Evolutionary conservation across 2,797 vertebrate species (phyloP).

Genomic region (Rallus crepitans): DNA sequence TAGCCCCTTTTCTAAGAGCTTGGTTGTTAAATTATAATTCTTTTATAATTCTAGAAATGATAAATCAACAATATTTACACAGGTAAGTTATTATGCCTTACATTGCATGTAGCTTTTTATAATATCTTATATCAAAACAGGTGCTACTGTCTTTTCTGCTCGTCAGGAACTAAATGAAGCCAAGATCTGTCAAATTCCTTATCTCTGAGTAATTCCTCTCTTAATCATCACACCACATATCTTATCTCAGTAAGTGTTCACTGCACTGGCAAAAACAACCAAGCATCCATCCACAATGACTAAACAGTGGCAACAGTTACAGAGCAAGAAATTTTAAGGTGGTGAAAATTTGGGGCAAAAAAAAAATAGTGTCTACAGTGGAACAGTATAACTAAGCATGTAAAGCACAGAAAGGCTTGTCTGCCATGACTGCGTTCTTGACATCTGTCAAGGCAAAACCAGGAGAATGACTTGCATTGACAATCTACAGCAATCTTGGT

Average conservation of each 20-base stretch:
- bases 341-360: not conserved
- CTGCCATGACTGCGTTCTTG: not conserved
- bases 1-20: not conserved
- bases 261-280: not conserved
- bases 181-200: not conserved
- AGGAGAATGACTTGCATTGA: not conserved
- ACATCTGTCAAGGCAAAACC: not conserved
- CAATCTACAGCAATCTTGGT: not conserved
- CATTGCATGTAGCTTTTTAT: not conserved
- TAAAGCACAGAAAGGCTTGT: not conserved
- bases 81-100: not conserved
- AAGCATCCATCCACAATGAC: not conserved
- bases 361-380: not conserved
- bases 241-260: not conserved
- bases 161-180: not conserved
- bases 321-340: not conserved
- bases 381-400: not conserved
- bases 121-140: not conserved
- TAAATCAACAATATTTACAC: not conserved
- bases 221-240: not conserved
- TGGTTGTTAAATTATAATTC: not conserved
- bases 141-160: not conserved
- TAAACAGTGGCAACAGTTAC: not conserved
- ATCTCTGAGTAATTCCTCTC: not conserved
- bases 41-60: not conserved